These are phyloP conservation scores for Drosophila orosa DNA, from an alignment of 1,140 invertebrate species.

Conservation along the genomic window DNA sequence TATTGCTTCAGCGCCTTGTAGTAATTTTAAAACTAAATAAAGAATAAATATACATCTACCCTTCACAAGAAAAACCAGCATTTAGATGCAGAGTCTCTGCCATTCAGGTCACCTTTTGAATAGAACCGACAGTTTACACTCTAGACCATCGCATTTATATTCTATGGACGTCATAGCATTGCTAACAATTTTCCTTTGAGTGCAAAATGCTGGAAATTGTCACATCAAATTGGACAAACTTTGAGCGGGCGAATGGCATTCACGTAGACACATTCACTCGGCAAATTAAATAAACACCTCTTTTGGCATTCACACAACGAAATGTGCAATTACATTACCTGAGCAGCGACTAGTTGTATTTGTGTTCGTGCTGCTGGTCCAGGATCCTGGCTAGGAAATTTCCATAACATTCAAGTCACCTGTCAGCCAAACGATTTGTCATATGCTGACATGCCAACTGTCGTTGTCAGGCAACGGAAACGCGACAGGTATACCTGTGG, in stretches of 20 bases:
- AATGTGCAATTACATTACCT: conserved; percentile 77
- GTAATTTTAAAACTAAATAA: not conserved
- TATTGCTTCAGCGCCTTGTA: not conserved
- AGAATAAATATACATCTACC: not conserved
- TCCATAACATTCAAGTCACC: conserved; percentile 69
- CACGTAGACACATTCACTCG: conserved; percentile 50
- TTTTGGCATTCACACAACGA: conserved; percentile 67
- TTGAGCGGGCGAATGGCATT: conserved; percentile 38
- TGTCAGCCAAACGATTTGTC: conserved; percentile 69
- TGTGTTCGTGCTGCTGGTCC: conserved; percentile 2
- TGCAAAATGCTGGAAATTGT: conserved; percentile 62
- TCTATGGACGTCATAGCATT: conserved; percentile 10
- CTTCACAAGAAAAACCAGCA: not conserved
- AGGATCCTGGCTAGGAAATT: conserved; percentile 37
- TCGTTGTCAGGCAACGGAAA: conserved; percentile 37
- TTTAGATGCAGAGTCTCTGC: conserved; percentile 1
- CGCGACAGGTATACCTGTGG: conserved; percentile 29
- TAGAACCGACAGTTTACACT: conserved; percentile 14
- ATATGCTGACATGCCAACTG: conserved; percentile 73
- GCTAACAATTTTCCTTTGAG: conserved; percentile 48
- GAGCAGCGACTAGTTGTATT: conserved; percentile 22
- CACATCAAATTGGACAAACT: conserved; percentile 62
- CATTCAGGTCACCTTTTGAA: conserved; percentile 35
- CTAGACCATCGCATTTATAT: conserved; percentile 38
- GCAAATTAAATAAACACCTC: conserved; percentile 81